Conservation (phyloP, 2,797 vertebrate species). For the Sebastes cheni region DNA sequence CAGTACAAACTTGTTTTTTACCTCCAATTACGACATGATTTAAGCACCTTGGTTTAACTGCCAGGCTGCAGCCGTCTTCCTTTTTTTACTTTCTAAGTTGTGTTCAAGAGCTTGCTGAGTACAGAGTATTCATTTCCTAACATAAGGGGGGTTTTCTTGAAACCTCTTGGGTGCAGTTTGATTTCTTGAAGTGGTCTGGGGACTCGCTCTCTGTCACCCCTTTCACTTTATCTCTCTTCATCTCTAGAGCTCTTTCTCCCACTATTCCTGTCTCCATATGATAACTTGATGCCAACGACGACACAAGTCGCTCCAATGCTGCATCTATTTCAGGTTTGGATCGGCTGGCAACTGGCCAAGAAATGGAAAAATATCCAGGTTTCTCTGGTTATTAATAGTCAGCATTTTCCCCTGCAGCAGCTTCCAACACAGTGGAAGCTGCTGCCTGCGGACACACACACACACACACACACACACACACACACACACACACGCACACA, state of each 20-base stretch:
- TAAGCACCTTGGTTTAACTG: conserved; percentile 38
- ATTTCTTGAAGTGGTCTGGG: conserved; percentile 34
- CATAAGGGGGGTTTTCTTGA: conserved; percentile 37
- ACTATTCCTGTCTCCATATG: conserved; percentile 43
- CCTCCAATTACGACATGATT: conserved; percentile 37
- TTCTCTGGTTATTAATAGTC: conserved; percentile 80
- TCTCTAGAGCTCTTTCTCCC: conserved; percentile 26
- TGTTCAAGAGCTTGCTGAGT: neutral
- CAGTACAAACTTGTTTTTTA: conserved; percentile 42
- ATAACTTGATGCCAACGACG: conserved; percentile 80
- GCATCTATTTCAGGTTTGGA: conserved; percentile 52
- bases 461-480: conserved; percentile 4
- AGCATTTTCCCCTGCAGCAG: conserved; percentile 49
- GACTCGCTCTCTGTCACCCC: conserved; percentile 37
- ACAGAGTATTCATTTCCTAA: conserved; percentile 30
- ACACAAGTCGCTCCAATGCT: conserved; percentile 75
- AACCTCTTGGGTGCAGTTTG: conserved; percentile 34
- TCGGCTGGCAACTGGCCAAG: conserved; percentile 50
- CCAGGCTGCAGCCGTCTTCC: conserved; percentile 10
- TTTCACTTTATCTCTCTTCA: conserved; percentile 40
- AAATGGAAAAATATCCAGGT: conserved; percentile 63
- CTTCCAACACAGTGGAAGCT: conserved; percentile 58
- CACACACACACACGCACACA: neutral
- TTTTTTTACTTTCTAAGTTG: conserved; percentile 19
- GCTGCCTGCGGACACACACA: conserved; percentile 13